phyloP scores from a whole-genome alignment of 2,113 vertebrate genomes.

The Gallinago paraguaiae region DNA sequence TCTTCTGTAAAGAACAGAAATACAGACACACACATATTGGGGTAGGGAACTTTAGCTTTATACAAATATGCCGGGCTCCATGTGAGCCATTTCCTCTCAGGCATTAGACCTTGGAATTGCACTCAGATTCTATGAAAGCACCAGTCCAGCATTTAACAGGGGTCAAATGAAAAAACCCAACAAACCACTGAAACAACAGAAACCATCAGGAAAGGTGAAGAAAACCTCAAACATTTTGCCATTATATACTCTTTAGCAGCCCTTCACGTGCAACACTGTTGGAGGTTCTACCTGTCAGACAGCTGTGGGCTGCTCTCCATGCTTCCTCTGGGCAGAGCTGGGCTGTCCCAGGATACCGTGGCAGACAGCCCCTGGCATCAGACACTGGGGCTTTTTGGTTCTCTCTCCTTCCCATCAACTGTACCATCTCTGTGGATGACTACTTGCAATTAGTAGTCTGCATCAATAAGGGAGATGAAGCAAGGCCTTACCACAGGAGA shows the following conservation, averaged over 20 bases:
- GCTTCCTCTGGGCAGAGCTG: background rate
- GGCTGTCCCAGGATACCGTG: background rate
- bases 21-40: rapidly evolving
- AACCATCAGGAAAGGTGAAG: background rate
- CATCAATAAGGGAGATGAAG: background rate
- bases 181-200: too few species aligned
- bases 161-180: background rate
- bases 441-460: background rate
- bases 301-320: rapidly evolving
- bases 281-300: background rate
- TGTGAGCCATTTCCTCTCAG: background rate
- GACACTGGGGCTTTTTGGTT: background rate
- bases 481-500: background rate
- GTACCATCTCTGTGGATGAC: background rate
- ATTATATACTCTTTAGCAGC: rapidly evolving
- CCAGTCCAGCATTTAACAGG: background rate
- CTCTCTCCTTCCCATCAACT: background rate
- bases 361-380: background rate
- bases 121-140: background rate
- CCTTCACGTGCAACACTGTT: background rate
- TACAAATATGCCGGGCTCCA: background rate
- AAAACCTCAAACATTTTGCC: background rate
- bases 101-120: background rate
- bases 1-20: background rate
- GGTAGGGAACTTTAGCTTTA: background rate